A percentile compares a stretch with the other conserved stretches of the same genome.
phyloP scores from a whole-genome alignment of 2,888 invertebrate genomes.

The Belgica antarctica region DNA sequence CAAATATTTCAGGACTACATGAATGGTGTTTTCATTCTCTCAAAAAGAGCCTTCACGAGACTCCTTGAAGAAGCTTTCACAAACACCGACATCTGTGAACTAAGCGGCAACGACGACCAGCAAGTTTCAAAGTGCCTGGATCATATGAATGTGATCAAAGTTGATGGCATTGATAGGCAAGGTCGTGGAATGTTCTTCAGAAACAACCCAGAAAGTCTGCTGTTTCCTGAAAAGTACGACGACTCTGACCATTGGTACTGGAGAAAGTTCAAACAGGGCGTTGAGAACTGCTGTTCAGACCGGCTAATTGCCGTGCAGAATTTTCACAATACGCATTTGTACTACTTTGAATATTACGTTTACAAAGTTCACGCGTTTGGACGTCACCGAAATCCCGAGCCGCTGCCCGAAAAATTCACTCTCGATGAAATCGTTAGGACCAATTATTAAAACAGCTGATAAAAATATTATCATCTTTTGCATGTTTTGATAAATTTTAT shows the following conservation, averaged over 20 bases:
- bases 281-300: slow-evolving; percentile 19
- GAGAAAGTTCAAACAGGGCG: slow-evolving; percentile 31
- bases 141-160: slow-evolving; percentile 19
- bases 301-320: slow-evolving; percentile 19
- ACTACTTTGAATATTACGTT: slow-evolving; percentile 35
- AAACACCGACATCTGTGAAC: slow-evolving; percentile 1
- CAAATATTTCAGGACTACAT: slow-evolving; percentile 36
- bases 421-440: slow-evolving; percentile 24
- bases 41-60: slow-evolving; percentile 16
- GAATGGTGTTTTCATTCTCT: slow-evolving; percentile 11
- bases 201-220: slow-evolving; percentile 1
- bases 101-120: not conserved
- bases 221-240: slow-evolving; percentile 19
- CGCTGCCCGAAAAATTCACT: not conserved
- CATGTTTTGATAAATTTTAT: too few relatives aligned
- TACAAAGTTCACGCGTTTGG: slow-evolving; percentile 40
- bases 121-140: slow-evolving; percentile 19
- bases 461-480: not conserved
- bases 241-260: slow-evolving; percentile 33
- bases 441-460: not conserved
- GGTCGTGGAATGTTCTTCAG: slow-evolving; percentile 29
- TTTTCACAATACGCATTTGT: not conserved
- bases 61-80: slow-evolving; percentile 27
- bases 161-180: slow-evolving; percentile 24
- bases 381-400: slow-evolving; percentile 15